These are phyloP conservation scores for Formica selysi DNA, from an alignment of 1,140 invertebrate genomes.

Conservation along the genomic window DNA sequence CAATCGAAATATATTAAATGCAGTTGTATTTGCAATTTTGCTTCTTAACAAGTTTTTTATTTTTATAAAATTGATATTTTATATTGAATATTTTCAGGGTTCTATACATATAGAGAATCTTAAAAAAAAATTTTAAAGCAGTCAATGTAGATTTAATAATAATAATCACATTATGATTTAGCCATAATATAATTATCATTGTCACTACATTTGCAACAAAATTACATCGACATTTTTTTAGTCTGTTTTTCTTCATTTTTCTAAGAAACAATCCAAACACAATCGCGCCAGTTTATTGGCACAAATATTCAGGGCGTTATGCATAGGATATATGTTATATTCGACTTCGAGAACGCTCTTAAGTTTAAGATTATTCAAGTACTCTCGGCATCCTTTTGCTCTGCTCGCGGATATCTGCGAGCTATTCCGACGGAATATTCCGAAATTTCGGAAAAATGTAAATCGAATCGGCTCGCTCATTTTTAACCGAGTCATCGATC, in stretches of 20 bases:
- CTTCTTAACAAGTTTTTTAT: neutral
- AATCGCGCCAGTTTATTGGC: neutral
- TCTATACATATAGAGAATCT: neutral
- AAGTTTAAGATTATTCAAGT: slow-evolving; percentile 6
- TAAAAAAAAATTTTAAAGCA: too few relatives aligned
- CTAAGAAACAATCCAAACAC: neutral
- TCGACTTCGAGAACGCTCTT: neutral
- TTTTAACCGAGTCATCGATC: slow-evolving; percentile 60
- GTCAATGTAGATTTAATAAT: neutral
- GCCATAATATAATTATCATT: too few relatives aligned
- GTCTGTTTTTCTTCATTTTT: neutral
- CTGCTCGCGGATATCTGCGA: neutral
- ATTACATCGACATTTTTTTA: neutral
- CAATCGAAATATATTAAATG: neutral
- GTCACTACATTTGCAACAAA: too few relatives aligned
- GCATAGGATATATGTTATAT: slow-evolving; percentile 11
- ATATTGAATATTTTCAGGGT: neutral
- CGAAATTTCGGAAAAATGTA: slow-evolving; percentile 1
- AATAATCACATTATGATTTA: neutral
- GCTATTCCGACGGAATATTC: neutral
- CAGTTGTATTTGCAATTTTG: neutral
- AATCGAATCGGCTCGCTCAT: slow-evolving; percentile 40
- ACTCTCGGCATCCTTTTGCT: neutral
- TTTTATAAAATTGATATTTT: neutral
- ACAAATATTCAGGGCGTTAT: slow-evolving; percentile 39